Base-by-base conservation (phyloP, 2,888 invertebrate species). In the Tachina fera region DNA sequence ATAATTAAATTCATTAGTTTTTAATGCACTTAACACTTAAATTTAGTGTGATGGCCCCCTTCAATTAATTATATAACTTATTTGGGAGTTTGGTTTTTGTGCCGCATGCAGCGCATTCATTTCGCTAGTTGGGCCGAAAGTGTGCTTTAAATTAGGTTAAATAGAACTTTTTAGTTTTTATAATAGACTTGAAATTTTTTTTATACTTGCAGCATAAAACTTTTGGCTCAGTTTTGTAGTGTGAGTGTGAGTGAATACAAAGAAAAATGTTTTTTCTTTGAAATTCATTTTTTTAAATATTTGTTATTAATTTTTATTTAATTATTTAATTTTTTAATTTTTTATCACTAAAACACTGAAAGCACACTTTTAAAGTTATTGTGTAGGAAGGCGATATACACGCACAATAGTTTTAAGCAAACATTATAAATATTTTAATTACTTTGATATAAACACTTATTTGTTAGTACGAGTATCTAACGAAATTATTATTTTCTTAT, bases 61-160 rank as follows among this genome's bases (percentile, higher is more conserved):
- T 31, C 74, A 67, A 74, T 60, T 67, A 74, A 80, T 67, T 58
- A 45, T 74, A 41, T 41, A 41, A 65, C 41, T 65, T 45, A 31
- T 71, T 53, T 45, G 41, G 6, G 0, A 22, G 4, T 31, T 31
- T 31, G 39, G 65, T 58, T 19, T 13, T 19, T 47, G n/a, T 11
- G 31, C 0, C 19, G 45, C 2, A 9, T 49, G 39, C 41, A 49
- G 53, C 14, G 19, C 53, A 39, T 41, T 53, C 47, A 63, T 14
- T 22, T 58, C 70, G 31, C 16, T 67, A n/a, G 39, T 68, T 19
- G 39, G n/a, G 41, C 39, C 53, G 10, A 81, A 75, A 75, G 81
- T 61, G 3, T 56, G 9, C 53, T 56, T 43, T 71, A 63, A 82
- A 71, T 83, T 83, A 43, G 53, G 39, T 77, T 77, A 65, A 72